Percentiles rank a stretch among this genome's conserved stretches.
These are phyloP conservation scores for Amblyjoppa fuscipennis DNA, from an alignment of 2,888 invertebrate genomes.

Conservation along the genomic window DNA sequence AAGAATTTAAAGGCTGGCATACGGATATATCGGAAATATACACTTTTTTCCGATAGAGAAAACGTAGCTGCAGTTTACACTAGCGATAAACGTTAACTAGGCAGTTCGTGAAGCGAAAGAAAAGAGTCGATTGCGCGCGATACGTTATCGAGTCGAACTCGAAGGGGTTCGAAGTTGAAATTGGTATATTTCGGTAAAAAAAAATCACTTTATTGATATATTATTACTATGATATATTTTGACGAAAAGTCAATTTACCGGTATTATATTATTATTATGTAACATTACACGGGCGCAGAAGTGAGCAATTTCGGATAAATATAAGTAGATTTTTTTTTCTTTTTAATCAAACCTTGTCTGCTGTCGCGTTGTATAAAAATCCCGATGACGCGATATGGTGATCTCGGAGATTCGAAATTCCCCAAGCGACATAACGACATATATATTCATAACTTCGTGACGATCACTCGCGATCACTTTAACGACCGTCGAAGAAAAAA, in stretches of 20 bases:
- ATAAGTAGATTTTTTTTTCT: conserved; percentile 26
- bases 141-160: conserved; percentile 8
- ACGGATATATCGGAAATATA: neutral
- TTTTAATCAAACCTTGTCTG: conserved; percentile 55
- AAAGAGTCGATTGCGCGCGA: conserved; percentile 1
- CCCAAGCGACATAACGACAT: conserved; percentile 47
- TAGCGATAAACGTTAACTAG: neutral
- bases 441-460: conserved; percentile 15
- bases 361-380: conserved; percentile 32
- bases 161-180: neutral
- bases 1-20: neutral
- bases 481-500: neutral
- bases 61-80: neutral
- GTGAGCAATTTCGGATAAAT: conserved; percentile 53
- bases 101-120: conserved; percentile 5
- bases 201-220: neutral
- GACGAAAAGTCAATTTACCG: too few species aligned
- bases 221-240: neutral
- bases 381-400: conserved; percentile 52
- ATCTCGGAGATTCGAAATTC: conserved; percentile 41
- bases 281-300: conserved; percentile 6
- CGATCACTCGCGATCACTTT: conserved; percentile 36
- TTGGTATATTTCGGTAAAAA: neutral
- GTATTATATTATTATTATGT: neutral
- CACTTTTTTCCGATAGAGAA: neutral